Conservation (phyloP, 2,113 vertebrate species). For the Indicator maculatus region DNA sequence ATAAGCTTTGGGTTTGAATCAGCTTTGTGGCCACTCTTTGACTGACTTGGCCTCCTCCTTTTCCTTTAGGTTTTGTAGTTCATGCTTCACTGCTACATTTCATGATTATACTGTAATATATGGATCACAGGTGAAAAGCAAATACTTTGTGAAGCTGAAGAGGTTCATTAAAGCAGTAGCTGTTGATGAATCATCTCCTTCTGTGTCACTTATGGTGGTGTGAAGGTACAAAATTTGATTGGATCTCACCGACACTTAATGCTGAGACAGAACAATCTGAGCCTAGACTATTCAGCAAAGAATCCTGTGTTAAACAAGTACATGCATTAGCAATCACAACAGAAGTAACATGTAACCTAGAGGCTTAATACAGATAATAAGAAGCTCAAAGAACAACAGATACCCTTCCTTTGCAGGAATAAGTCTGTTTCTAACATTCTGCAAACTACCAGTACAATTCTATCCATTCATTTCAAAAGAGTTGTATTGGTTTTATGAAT, state of each 20-base stretch:
- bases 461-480: not conserved
- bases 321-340: slow-evolving; percentile 20
- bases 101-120: not conserved
- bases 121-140: not conserved
- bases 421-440: slow-evolving; percentile 3
- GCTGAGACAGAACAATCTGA: not conserved
- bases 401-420: not conserved
- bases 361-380: slow-evolving; percentile 45
- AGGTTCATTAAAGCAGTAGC: slow-evolving; percentile 28
- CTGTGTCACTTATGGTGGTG: not conserved
- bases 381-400: slow-evolving; percentile 13
- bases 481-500: slow-evolving; percentile 16
- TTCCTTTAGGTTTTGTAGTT: not conserved
- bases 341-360: slow-evolving; percentile 46
- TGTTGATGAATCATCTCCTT: slow-evolving; percentile 37
- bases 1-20: not conserved
- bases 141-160: not conserved
- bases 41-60: not conserved
- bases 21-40: not conserved
- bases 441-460: not conserved
- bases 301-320: not conserved
- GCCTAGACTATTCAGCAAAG: not conserved
- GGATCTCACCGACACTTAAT: not conserved
- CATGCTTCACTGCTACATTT: not conserved
- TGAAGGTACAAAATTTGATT: slow-evolving; percentile 49